Conservation (phyloP, 2,113 vertebrate genomes). For the Microtus richardsoni region DNA sequence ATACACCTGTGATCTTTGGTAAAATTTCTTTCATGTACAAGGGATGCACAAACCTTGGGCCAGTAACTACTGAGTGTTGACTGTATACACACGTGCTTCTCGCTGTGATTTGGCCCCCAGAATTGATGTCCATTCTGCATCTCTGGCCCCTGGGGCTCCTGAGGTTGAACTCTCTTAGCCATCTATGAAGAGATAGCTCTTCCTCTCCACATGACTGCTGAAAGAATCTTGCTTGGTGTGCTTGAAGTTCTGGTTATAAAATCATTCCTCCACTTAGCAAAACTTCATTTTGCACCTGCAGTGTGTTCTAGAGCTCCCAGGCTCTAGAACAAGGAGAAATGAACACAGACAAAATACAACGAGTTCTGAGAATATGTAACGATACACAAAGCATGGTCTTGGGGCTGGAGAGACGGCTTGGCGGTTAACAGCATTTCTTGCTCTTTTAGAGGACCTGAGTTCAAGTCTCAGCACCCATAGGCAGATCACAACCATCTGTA, state of each 20-base stretch:
- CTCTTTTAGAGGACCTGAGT: not conserved
- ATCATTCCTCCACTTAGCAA: not conserved
- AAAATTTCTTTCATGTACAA: not conserved
- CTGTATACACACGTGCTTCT: accelerated
- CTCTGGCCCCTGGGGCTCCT: too few relatives aligned
- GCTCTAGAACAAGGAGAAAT: not conserved
- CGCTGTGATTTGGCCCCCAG: not conserved
- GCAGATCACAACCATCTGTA: too few relatives aligned
- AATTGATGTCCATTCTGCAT: not conserved
- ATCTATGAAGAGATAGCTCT: not conserved
- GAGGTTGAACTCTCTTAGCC: not conserved
- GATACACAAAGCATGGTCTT: accelerated
- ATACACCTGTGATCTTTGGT: too few relatives aligned
- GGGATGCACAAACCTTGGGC: not conserved
- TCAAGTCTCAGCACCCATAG: not conserved
- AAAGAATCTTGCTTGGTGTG: not conserved
- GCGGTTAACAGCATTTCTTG: not conserved
- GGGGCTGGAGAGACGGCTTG: not conserved
- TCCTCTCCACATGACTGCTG: not conserved
- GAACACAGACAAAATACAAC: accelerated
- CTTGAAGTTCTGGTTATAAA: not conserved
- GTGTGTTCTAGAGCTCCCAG: not conserved
- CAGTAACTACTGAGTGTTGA: not conserved
- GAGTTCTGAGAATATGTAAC: not conserved
- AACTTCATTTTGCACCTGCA: not conserved